Base-by-base conservation (phyloP, 2,113 vertebrate genomes). In the Uria aalge region DNA sequence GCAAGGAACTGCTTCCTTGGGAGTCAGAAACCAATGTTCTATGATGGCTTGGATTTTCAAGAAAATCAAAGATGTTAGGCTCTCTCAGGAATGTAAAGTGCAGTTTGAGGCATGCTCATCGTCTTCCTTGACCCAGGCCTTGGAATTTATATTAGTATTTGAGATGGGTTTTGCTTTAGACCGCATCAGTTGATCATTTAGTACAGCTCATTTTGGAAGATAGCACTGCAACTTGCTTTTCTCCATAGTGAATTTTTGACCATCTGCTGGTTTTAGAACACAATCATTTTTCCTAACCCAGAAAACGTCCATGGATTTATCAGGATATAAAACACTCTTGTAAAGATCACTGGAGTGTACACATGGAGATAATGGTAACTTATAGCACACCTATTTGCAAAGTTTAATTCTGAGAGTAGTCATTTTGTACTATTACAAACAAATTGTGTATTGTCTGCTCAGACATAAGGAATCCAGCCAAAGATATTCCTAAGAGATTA, bases 331-430 rank as follows among this genome's bases (percentile, higher is more conserved):
- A 84, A 53, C 10, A 64, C 2, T 82, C 38, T 41, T 76, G 48
- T 38, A 40, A 84, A 64, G 18, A 45, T 82, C 48, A 62, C 27
- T 50, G 24, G 53, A 93, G 50, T 62, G 36, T 52, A 69, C 20
- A 59, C 19, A n/a, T 34, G 41, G 66, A 86, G 27, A 64, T 30
- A 85, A 84, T 41, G 56, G 93, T 77, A 78, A 89, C 20, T 80
- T 87, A 59, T 3, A 90, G 40, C 22, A 63, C 88, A 88, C 21
- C 41, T 87, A 62, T 72, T 94, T 95, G 38, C 56, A 92, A 94
- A 88, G 36, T 34, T 79, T 80, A 73, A 90, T 91, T 97, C 52
- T 73, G 52, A 89, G 41, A 91, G 6, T 27, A 73, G 62, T 53
- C 0, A 34, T 88, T 97, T 95, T 82, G 20, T 41, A 80, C 30